These are phyloP conservation scores for Shinisaurus crocodilurus DNA, from an alignment of 2,113 vertebrate species.

Conservation along the genomic window DNA sequence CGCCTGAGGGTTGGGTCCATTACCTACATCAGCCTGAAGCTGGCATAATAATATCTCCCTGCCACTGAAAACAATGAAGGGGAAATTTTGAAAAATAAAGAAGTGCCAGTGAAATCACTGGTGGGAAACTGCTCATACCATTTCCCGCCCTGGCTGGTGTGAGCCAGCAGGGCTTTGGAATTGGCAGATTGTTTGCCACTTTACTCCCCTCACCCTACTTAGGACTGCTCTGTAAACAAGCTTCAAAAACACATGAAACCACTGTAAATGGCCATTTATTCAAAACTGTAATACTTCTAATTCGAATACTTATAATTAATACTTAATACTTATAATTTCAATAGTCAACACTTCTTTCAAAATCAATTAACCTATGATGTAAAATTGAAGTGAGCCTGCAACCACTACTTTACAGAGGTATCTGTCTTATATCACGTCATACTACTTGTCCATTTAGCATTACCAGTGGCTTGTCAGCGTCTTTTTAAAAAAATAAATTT, in stretches of 20 bases:
- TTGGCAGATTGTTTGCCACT: neutral
- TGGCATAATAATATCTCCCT: neutral
- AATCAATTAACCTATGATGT: neutral
- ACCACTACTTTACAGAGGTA: neutral
- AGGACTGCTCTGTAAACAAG: neutral
- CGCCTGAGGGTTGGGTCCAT: neutral
- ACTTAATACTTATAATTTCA: neutral
- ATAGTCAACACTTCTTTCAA: constrained; percentile 1
- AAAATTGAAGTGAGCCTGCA: neutral
- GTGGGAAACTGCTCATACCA: no score
- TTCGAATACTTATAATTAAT: no score
- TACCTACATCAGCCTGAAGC: neutral
- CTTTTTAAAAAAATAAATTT: no score
- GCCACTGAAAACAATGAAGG: neutral
- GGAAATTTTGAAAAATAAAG: neutral
- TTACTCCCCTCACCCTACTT: neutral
- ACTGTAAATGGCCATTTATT: neutral
- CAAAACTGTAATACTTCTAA: rapidly evolving
- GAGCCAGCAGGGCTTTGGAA: neutral
- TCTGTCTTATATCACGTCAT: neutral
- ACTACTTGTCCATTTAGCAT: neutral
- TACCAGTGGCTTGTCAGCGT: neutral
- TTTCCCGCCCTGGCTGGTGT: no score
- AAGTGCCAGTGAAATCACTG: neutral
- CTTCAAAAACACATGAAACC: neutral